Evolutionary conservation across 2,797 vertebrate genomes (phyloP), one percentile per base, ranked within the genome.

Genomic region (Naso thynnoides): DNA sequence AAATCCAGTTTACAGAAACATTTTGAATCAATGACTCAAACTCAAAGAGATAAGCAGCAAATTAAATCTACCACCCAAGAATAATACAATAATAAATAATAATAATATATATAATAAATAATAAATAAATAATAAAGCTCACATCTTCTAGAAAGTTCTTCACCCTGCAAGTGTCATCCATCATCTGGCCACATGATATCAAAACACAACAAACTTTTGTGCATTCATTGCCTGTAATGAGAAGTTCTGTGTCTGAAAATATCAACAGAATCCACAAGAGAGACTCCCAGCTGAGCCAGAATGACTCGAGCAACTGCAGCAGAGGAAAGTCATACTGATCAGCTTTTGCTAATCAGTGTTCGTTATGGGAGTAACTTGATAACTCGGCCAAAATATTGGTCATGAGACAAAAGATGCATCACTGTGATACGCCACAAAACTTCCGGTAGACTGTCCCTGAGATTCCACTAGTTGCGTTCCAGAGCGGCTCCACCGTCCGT

Each of bases 181-280:
- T 14, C 13, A 9, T 55, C 44, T 19, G 8, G 44, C 7, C 7
- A n/a, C 33, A 16, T 48, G 19, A 58, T 10, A 31, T 9, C 21
- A 14, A 41, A 55, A 61, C 18, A 29, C 13, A 70, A 42, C 38
- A 19, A 18, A 44, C 66, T 60, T 26, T 29, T 18, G 11, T 50
- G 48, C 18, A 33, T 70, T 36, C 39, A 27, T 47, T 42, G 56
- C 27, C 52, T 54, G 61, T 38, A 64, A 70, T 27, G 31, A 71
- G 33, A 10, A 10, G 0, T 48, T 58, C 11, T 36, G 7, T 6
- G 33, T 54, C 11, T 41, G 9, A 33, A 58, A 27, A 55, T 39
- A 39, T 6, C 3, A 68, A 41, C 5, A 53, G 24, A 62, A 44
- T 41, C n/a, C 39, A 57, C 42, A 49, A 14, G 23, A 68, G 36